A percentile compares a stretch with the other conserved stretches of the same genome.
These are phyloP conservation scores for Bufo gargarizans DNA, from an alignment of 2,113 vertebrate genomes.

Conservation along the genomic window DNA sequence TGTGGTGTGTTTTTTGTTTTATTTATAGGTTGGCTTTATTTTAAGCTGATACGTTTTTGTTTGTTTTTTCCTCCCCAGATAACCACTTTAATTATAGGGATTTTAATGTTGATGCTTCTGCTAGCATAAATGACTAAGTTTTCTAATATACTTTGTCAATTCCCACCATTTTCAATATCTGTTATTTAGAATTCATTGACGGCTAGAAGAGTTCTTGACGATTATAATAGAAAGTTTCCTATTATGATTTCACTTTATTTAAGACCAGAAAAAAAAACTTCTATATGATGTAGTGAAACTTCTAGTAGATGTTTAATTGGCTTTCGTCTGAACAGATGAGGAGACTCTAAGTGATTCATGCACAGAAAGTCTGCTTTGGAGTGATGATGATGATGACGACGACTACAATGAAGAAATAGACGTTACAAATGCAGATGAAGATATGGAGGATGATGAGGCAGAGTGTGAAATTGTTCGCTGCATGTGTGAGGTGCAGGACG, in stretches of 20 bases:
- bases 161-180: too few relatives aligned
- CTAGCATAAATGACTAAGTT: too few relatives aligned
- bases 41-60: too few relatives aligned
- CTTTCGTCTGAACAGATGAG: slow-evolving; percentile 74
- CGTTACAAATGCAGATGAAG: slow-evolving; percentile 80
- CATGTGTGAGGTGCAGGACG: slow-evolving; percentile 93
- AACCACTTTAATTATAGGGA: too few relatives aligned
- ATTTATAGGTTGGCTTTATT: too few relatives aligned
- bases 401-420: slow-evolving; percentile 86
- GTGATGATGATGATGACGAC: slow-evolving; percentile 87
- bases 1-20: too few relatives aligned
- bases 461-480: slow-evolving; percentile 91
- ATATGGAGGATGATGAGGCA: slow-evolving; percentile 75
- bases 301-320: background rate
- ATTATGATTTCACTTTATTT: too few relatives aligned
- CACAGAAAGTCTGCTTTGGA: slow-evolving; percentile 89
- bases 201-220: background rate
- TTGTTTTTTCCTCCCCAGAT: too few relatives aligned
- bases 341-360: slow-evolving; percentile 91
- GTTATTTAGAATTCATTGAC: too few relatives aligned
- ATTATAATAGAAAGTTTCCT: background rate
- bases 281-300: background rate
- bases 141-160: too few relatives aligned
- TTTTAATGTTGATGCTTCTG: too few relatives aligned
- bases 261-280: too few relatives aligned